A percentile compares a stretch with the other conserved stretches of the same genome.
Conservation (phyloP, 1,140 invertebrate genomes). For the Eciton burchellii region DNA sequence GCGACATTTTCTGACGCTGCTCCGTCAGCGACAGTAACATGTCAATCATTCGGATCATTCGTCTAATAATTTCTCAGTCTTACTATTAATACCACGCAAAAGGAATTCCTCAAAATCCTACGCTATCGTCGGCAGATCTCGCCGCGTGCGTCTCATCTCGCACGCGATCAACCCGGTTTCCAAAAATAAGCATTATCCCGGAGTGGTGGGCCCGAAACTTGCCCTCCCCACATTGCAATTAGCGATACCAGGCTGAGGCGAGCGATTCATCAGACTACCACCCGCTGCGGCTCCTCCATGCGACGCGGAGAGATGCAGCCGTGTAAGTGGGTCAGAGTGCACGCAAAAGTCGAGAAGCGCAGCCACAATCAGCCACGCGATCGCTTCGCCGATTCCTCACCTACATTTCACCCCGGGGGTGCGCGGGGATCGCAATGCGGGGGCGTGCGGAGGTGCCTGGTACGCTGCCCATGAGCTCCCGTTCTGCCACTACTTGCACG, state of each 20-base stretch:
- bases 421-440: conserved; percentile 47
- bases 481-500: conserved; percentile 28
- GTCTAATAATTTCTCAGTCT: conserved; percentile 39
- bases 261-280: conserved; percentile 61
- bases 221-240: conserved; percentile 44
- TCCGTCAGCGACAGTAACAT: conserved; percentile 64
- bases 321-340: conserved; percentile 78
- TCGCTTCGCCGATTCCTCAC: conserved; percentile 74
- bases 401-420: conserved; percentile 69
- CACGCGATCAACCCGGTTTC: conserved; percentile 48
- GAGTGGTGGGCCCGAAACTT: neutral
- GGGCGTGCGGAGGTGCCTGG: conserved; percentile 76
- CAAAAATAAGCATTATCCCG: conserved; percentile 66
- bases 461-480: conserved; percentile 70
- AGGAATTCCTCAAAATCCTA: conserved; percentile 12
- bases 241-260: conserved; percentile 60
- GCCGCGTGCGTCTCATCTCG: conserved; percentile 20
- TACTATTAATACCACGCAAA: conserved; percentile 51
- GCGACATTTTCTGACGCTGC: conserved; percentile 24
- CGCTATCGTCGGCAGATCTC: neutral
- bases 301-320: conserved; percentile 55
- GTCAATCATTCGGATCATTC: conserved; percentile 61
- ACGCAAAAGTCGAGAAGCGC: conserved; percentile 51
- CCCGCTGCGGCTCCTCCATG: conserved; percentile 46
- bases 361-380: conserved; percentile 77